Base-by-base conservation (phyloP, 1,140 invertebrate genomes). In the Hermetia illucens region DNA sequence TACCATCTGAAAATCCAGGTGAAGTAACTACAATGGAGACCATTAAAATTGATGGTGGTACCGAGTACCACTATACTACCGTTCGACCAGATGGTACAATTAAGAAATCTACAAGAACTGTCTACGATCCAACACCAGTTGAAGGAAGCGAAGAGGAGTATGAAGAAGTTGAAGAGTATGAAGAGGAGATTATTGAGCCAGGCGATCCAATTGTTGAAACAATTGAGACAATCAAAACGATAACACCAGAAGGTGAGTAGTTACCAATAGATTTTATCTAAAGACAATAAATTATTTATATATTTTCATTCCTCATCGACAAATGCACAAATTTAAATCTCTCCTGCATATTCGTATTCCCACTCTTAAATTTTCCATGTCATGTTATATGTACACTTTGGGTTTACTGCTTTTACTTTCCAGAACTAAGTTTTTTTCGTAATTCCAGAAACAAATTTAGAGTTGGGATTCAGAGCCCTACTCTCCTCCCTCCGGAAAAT, bases 21-120 rank as follows among this genome's bases (percentile, higher is more conserved):
- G 57, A 60, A 36, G 57, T 59, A 2, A 59, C 57, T 38, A 59
- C 57, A 13, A 57, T 60, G 5, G 57, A 60, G 40, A 56, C 52
- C 30, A 59, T 56, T 33, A 59, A 58, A 24, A 60, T 59, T 30
- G 41, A 54, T 36, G 53, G 57, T 13, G 54, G 56, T 32, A 58
- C 55, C 27, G 55, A 58, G 34, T 58, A 56, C 32, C 55, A 55
- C 35, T 58, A 58, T 32, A 58, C 55, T 40, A 58, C 55, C 1
- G 55, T 58, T 3, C 58, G 55, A 21, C 35, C 53, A 16, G 52
- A 58, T 40, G 55, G 55, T 30, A 58, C 58, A 34, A 55, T 58
- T 15, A 58, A 58, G 53, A 58, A 58, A 52, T 53, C 55, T 9
- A 39, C 6, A 25, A 58, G 58, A 45, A 58, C 55, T 6, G 51